phyloP scores from a whole-genome alignment of 2,888 invertebrate genomes.

The Epicampocera succincta region DNA sequence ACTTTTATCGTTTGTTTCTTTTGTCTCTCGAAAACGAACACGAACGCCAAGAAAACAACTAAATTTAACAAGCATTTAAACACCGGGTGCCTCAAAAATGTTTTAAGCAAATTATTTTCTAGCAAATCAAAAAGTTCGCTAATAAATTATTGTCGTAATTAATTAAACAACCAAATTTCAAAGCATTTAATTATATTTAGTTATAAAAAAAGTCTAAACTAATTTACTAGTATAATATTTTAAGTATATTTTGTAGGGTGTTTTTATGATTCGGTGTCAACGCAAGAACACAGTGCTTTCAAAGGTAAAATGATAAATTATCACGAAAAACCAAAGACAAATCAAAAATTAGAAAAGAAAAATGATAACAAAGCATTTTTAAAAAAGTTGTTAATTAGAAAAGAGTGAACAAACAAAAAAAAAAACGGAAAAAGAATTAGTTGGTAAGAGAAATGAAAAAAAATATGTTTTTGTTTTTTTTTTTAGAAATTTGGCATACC shows the following conservation, averaged over 20 bases:
- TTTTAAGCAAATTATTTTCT: not conserved
- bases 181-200: constrained; percentile 21
- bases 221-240: not conserved
- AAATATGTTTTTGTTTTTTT: constrained; percentile 61
- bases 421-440: no score
- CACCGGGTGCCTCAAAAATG: not conserved
- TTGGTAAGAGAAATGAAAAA: constrained; percentile 39
- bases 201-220: constrained; percentile 1
- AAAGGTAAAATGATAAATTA: constrained; percentile 15
- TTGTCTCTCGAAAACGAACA: no score
- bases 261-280: constrained; percentile 52
- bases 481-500: constrained; percentile 84
- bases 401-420: constrained; percentile 31
- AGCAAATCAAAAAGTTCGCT: not conserved
- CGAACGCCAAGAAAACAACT: not conserved
- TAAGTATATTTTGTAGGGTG: constrained; percentile 43
- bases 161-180: not conserved
- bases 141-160: not conserved
- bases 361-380: constrained; percentile 35
- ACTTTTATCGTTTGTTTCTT: no score
- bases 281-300: constrained; percentile 60
- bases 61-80: constrained; percentile 1
- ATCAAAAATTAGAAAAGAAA: constrained; percentile 14
- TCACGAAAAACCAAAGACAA: constrained; percentile 33
- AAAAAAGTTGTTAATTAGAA: constrained; percentile 10